Evolutionary conservation across 2,888 invertebrate genomes (phyloP), one percentile per base, ranked within the genome.

Genomic region (Metallyticus violacea): DNA sequence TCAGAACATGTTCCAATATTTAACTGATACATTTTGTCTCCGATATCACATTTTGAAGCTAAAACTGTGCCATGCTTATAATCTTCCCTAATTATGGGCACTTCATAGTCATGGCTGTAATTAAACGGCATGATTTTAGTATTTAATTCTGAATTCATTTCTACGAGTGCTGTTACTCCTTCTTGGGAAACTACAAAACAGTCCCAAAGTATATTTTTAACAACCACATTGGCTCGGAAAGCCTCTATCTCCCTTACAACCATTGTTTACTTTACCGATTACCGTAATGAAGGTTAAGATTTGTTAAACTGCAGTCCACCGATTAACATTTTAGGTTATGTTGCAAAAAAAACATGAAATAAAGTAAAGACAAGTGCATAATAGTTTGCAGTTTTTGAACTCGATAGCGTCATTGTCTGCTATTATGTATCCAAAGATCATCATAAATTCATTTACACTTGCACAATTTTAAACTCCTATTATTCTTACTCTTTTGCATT

Each of bases 191-290:
- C n/a, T 15, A 28, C 0, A 79, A 85, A 81, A 25, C 62, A 7
- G n/a, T 85, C 85, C 85, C 85, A 85, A 76, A 85, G 9, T 27
- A 9, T n/a, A 27, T 28, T 26, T 4, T 62, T n/a, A 27, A 80
- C 85, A 2, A 27, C n/a, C 27, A 85, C 81, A 28, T 25, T 81
- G 7, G 80, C 81, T 15, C 28, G 81, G 5, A 85, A 15, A 15
- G 6, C 30, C 9, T 85, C 80, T 77, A 77, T 81, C 30, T 3
- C n/a, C 25, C 9, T 62, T 62, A 2, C 9, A 7, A 2, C 9
- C 9, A 9, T 40, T 40, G 1, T 40, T 40, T 40, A 7, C 40
- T 40, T 62, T 40, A 2, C n/a, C n/a, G n/a, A n/a, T 2, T 62
- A 62, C 22, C 15, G 40, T 1, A 62, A 22, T 1, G 40, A 62